Evolutionary conservation across 2,113 vertebrate genomes (phyloP), one percentile per base, ranked within the genome.

Genomic region (Neolamprologus sp.): DNA sequence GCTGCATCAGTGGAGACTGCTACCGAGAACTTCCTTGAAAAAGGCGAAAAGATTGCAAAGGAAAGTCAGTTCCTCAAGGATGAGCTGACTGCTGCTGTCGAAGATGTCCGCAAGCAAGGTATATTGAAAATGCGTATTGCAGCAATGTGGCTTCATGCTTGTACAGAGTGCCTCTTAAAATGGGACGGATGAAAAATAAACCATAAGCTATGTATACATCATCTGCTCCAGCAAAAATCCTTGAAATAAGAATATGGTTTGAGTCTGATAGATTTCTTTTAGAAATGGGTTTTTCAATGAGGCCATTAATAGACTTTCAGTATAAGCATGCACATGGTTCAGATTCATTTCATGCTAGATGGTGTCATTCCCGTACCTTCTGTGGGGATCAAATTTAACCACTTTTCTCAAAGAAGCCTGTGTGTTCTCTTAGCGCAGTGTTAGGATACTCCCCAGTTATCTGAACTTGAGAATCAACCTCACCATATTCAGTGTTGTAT

Each of bases 71-170:
- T 98, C 93, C 97, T 99, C 19, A 99, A 99, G 82, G 98, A 99
- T 40, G 99, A 99, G 91, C 96, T 99, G 55, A 97, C 97, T 45
- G 98, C 98, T 2, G 99, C 99, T 5, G 99, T 99, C 83, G 99
- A 99, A 79, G 98, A 99, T 97, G 99, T 99, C 91, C 98, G 98
- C 87, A 99, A 99, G 91, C 99, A 99, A 98, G 99, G 99, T 99
- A 94, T 81, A 71, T 84, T 89, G 88, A 85, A 92, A 90, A 91
- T 82, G 9, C 42, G 60, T 65, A 89, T 79, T 83, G 87, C 94
- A 68, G 10, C 14, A 53, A 40, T 82, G 35, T 93, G 53, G 40
- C 47, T 89, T 57, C 14, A 9, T 28, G 73, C 21, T 75, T 55
- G 26, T 78, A 73, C 35, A 65, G 65, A 89, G 87, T 79, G 85